phyloP scores from a whole-genome alignment of 30 jellyfish, hydroid and myxozoan genomes.

The Morbakka virulenta region DNA sequence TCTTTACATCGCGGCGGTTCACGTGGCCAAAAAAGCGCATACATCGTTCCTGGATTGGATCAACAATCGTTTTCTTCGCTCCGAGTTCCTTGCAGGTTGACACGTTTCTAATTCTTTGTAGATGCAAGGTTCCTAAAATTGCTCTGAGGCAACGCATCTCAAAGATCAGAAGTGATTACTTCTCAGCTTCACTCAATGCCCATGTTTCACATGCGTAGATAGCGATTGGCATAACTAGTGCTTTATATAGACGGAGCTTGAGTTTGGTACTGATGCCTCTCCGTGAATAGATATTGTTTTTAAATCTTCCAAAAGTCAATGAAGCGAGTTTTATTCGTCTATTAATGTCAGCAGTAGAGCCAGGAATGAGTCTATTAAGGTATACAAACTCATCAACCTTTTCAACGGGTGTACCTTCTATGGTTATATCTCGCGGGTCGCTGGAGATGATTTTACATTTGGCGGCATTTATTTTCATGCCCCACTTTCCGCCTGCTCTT shows the following conservation, averaged over 20 bases:
- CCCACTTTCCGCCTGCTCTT: conserved; percentile 34
- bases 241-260: neutral
- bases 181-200: neutral
- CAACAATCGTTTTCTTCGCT: neutral
- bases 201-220: neutral
- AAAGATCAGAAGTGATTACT: neutral
- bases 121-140: neutral
- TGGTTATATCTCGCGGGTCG: neutral
- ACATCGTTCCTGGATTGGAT: neutral
- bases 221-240: neutral
- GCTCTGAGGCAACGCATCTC: neutral
- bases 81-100: neutral
- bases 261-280: neutral
- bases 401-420: conserved; percentile 25
- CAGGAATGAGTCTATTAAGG: conserved; percentile 14
- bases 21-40: neutral
- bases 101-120: neutral
- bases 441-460: neutral
- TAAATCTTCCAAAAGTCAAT: conserved; percentile 24
- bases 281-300: conserved; percentile 1
- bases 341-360: neutral
- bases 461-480: conserved; percentile 35
- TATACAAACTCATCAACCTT: neutral
- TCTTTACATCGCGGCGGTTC: neutral
- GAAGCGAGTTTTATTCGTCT: conserved; percentile 28